These are phyloP conservation scores for Oreochromis tanganicae DNA, from an alignment of 2,113 vertebrate species.

Conservation along the genomic window DNA sequence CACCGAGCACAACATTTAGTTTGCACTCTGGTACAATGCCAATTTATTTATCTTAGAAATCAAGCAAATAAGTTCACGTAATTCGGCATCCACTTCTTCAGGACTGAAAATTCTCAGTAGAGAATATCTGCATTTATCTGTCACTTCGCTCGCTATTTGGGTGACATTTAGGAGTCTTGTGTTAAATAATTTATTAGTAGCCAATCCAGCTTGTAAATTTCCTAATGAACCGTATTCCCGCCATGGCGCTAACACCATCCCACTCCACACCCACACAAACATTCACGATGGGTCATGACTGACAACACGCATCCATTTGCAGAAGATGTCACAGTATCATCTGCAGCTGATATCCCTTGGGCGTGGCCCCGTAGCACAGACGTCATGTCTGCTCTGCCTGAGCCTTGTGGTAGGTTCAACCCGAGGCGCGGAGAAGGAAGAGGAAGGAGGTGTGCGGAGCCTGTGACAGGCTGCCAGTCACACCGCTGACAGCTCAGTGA, in stretches of 20 bases:
- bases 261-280: neutral
- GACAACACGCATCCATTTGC: slow-evolving; percentile 66
- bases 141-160: neutral
- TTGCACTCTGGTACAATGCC: neutral
- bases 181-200: neutral
- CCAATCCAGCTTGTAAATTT: neutral
- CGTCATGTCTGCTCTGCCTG: slow-evolving; percentile 66
- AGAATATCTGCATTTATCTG: neutral
- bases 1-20: neutral
- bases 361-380: slow-evolving; percentile 71
- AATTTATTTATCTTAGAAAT: neutral
- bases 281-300: slow-evolving; percentile 65
- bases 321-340: slow-evolving; percentile 70
- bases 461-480: slow-evolving; percentile 77
- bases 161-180: neutral
- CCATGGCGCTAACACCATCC: slow-evolving; percentile 33
- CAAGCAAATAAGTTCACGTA: neutral
- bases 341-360: slow-evolving; percentile 62
- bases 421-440: slow-evolving; percentile 65
- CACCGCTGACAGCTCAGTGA: slow-evolving; percentile 79
- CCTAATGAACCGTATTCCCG: slow-evolving; percentile 20
- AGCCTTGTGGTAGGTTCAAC: slow-evolving; percentile 68
- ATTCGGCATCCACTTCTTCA: neutral
- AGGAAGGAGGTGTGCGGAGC: slow-evolving; percentile 71
- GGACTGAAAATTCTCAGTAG: neutral